Base-by-base conservation (phyloP, 1,140 invertebrate species). In the Ips nitidus region DNA sequence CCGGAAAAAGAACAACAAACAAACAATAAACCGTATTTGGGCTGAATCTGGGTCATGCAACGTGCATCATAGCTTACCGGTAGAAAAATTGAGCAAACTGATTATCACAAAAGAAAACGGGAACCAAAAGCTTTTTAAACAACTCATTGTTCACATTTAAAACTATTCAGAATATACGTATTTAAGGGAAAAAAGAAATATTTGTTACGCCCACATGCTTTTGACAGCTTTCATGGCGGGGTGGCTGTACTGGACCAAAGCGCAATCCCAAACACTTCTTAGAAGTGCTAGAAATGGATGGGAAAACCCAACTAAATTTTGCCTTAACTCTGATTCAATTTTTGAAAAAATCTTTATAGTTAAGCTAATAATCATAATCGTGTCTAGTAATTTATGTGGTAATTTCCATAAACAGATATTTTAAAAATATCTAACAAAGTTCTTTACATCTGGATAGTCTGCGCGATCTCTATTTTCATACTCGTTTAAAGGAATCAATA, bases 151-250 rank as follows among this genome's bases (percentile, higher is more conserved):
- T 68, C 22, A 60, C 55, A 68, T 68, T 60, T 60, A 68, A 50
- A 50, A 50, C 45, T 8, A 22, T 22, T 22, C 22, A 22, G 22
- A 22, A 22, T 22, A 22, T 22, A 22, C 22, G 22, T 22, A 45
- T 60, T 68, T 60, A 41, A 36, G 8, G 56, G 38, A 58, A 67
- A 68, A 66, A 66, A 47, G 47, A 43, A 50, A 42, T 43, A 8
- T 66, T 68, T 60, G 57, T 68, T 60, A 60, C 66, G 57, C 66
- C 66, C 66, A 68, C 66, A 68, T 60, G 57, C 57, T 52, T 68
- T 42, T 68, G 66, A 68, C 66, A 68, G 56, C 66, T 68, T 50
- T 68, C 66, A 60, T 68, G 57, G 55, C 52, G 64, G 55, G 47
- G 43, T 52, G 38, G 64, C 55, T 66, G 40, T 68, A 57, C 66